These are phyloP conservation scores for Smithornis capensis DNA, from an alignment of 2,113 vertebrate genomes.

Conservation along the genomic window DNA sequence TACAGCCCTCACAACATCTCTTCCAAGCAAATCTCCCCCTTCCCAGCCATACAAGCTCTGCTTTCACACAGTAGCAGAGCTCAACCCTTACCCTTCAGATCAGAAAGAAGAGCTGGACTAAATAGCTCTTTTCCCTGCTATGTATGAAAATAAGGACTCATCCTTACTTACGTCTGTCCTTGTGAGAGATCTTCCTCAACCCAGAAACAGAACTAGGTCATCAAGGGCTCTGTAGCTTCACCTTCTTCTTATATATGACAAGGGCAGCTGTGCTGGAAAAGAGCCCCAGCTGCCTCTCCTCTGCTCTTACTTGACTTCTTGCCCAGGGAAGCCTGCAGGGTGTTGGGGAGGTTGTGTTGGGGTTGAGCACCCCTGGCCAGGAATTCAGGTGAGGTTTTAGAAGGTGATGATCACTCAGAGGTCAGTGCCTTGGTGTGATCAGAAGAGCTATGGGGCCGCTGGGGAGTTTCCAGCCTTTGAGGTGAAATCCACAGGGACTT, in stretches of 20 bases:
- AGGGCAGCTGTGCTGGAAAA: neutral
- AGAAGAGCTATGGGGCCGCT: neutral
- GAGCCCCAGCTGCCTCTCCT: neutral
- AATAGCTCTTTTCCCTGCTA: neutral
- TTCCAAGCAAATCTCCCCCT: neutral
- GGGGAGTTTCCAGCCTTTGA: neutral
- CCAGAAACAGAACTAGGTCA: neutral
- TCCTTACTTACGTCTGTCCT: neutral
- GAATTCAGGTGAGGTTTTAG: neutral
- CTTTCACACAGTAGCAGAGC: neutral
- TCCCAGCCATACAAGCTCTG: neutral
- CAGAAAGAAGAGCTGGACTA: neutral
- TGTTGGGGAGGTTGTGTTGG: neutral
- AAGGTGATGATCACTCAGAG: neutral
- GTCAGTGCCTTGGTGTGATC: neutral
- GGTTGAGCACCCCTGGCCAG: neutral
- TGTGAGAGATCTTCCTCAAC: rapidly evolving
- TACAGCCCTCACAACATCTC: neutral
- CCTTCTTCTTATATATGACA: neutral
- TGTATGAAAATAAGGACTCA: neutral
- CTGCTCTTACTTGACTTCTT: neutral
- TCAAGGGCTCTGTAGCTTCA: neutral
- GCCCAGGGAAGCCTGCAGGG: neutral
- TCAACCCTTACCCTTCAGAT: neutral
- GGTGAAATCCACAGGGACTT: neutral